phyloP scores from a whole-genome alignment of 37 sponge, comb jelly and placozoan species.

The Beroe forskalii region DNA sequence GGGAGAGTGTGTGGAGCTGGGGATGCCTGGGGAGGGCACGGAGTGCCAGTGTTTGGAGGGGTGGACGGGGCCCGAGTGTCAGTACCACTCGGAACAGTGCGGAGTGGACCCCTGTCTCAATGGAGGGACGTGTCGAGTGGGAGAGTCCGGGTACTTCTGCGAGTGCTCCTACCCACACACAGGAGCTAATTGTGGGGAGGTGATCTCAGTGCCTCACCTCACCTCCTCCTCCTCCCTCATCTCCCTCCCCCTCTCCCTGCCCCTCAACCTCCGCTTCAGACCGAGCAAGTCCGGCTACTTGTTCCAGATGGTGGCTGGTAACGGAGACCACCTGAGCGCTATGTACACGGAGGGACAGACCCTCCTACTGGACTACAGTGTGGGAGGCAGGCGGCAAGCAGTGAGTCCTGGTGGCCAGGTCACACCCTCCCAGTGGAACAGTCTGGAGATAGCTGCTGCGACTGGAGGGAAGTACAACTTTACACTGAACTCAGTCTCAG shows the following conservation, averaged over 20 bases:
- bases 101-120: background rate
- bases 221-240: background rate
- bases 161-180: constrained; percentile 35
- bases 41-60: constrained; percentile 52
- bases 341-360: background rate
- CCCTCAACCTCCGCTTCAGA: constrained; percentile 23
- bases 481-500: background rate
- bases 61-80: constrained; percentile 29
- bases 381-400: background rate
- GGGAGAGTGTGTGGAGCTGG: constrained; percentile 42
- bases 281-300: background rate
- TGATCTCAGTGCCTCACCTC: background rate
- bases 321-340: background rate
- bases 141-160: background rate
- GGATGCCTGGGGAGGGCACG: background rate
- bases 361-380: background rate
- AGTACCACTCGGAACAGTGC: background rate
- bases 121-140: background rate
- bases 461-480: background rate
- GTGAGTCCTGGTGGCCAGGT: background rate
- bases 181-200: background rate
- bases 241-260: background rate
- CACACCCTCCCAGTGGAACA: background rate
- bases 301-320: background rate
- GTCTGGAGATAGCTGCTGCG: background rate